These are phyloP conservation scores for Ochotona curzoniae DNA, from an alignment of 2,113 vertebrate species.

Conservation along the genomic window DNA sequence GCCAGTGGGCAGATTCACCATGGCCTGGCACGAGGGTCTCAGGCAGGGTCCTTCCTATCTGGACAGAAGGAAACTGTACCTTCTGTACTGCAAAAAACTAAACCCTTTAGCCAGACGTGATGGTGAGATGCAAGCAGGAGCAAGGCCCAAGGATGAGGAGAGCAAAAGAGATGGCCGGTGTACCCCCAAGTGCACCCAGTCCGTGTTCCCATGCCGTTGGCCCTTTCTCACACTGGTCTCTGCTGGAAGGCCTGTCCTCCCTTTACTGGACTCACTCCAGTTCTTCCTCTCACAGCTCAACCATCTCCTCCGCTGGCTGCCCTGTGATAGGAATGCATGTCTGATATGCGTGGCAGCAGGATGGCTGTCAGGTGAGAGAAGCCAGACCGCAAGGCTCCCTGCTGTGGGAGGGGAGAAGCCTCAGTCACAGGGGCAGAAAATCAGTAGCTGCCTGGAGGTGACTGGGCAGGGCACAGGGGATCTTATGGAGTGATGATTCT, in stretches of 20 bases:
- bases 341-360: accelerated
- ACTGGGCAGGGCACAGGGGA: not conserved
- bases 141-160: not conserved
- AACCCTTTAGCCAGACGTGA: not conserved
- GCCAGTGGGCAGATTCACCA: too few species aligned
- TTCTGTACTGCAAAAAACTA: not conserved
- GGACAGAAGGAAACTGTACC: not conserved
- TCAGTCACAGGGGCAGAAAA: not conserved
- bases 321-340: not conserved
- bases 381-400: not conserved
- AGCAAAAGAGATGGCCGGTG: not conserved
- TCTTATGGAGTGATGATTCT: not conserved
- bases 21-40: not conserved
- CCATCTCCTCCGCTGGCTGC: not conserved
- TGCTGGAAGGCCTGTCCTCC: not conserved
- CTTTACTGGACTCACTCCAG: not conserved
- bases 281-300: not conserved
- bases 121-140: not conserved
- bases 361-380: not conserved
- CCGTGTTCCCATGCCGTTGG: not conserved
- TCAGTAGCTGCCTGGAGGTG: not conserved
- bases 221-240: not conserved
- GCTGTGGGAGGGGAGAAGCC: too few species aligned
- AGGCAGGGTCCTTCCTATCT: not conserved
- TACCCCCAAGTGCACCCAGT: accelerated